Conservation (phyloP, 2,113 vertebrate species). For the Cacatua alba region DNA sequence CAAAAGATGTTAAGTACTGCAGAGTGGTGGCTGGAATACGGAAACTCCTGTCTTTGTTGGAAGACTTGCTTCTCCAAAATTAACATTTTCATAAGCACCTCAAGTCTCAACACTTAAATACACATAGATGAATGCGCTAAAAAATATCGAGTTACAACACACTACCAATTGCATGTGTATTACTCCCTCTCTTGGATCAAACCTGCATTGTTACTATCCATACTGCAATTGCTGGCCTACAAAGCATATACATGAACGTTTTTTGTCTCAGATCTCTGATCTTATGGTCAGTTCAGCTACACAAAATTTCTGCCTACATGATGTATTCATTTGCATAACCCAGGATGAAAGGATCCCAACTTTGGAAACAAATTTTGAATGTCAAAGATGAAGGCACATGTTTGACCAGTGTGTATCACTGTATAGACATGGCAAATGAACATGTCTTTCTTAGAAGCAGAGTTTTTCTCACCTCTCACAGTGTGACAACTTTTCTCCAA, state of each 20-base stretch:
- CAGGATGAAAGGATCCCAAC: not conserved
- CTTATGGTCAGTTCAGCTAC: not conserved
- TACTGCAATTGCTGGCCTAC: not conserved
- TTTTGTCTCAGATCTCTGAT: not conserved
- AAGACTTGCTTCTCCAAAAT: not conserved
- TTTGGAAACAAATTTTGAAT: not conserved
- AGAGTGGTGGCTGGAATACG: not conserved
- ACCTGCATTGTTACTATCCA: not conserved
- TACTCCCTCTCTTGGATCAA: slow-evolving; percentile 52
- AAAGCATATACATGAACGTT: rapidly evolving
- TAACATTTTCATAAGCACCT: not conserved
- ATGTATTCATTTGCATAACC: not conserved
- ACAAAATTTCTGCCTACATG: not conserved
- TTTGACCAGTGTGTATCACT: no score
- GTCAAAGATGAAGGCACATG: not conserved
- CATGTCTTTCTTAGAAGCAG: not conserved
- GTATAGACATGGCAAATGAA: not conserved
- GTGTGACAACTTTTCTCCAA: not conserved
- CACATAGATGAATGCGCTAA: not conserved
- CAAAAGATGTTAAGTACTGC: not conserved
- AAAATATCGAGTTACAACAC: not conserved
- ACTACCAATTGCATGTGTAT: not conserved
- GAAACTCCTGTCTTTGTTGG: not conserved
- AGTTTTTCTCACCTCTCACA: not conserved
- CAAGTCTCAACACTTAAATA: not conserved